Evolutionary conservation across 2,888 invertebrate genomes (phyloP).

Genomic region (Drosophila suboccidentalis): DNA sequence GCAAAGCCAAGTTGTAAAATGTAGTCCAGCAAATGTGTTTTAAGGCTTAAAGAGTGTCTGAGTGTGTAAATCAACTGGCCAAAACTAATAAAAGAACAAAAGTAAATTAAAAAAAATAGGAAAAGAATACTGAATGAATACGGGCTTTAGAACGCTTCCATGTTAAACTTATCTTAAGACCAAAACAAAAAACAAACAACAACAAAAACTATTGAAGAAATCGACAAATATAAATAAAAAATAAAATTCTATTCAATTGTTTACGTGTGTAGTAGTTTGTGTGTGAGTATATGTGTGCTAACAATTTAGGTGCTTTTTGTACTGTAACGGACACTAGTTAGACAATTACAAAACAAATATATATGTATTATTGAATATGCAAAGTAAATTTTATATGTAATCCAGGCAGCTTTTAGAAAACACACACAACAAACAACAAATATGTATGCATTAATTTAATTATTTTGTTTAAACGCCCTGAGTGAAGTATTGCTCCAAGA

Average conservation of each 20-base stretch:
- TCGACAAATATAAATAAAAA: conserved; percentile 12
- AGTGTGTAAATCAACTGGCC: conserved; percentile 44
- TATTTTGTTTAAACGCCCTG: conserved; percentile 39
- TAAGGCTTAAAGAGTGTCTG: conserved; percentile 27
- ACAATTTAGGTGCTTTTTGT: conserved; percentile 68
- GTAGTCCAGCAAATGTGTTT: conserved; percentile 46
- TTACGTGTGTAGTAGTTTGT: conserved; percentile 15
- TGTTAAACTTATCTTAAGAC: conserved; percentile 29
- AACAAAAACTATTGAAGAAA: conserved; percentile 11
- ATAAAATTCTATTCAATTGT: conserved; percentile 33
- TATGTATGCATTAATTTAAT: conserved; percentile 29
- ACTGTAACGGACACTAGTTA: conserved; percentile 69
- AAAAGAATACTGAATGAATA: conserved; percentile 10
- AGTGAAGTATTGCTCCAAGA: conserved; percentile 33
- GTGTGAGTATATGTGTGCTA: conserved; percentile 45
- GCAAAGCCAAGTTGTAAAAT: conserved; percentile 47
- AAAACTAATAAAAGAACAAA: conserved; percentile 20
- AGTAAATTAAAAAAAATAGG: conserved; percentile 12
- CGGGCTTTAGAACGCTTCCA: conserved; percentile 48
- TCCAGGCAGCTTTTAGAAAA: conserved; percentile 60
- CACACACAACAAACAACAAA: conserved; percentile 3
- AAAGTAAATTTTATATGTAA: conserved; percentile 55
- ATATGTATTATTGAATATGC: conserved; percentile 30
- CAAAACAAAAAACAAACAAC: not conserved
- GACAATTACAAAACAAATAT: conserved; percentile 53